Conservation (phyloP, 2,888 invertebrate species). For the Corythucha ciliata region DNA sequence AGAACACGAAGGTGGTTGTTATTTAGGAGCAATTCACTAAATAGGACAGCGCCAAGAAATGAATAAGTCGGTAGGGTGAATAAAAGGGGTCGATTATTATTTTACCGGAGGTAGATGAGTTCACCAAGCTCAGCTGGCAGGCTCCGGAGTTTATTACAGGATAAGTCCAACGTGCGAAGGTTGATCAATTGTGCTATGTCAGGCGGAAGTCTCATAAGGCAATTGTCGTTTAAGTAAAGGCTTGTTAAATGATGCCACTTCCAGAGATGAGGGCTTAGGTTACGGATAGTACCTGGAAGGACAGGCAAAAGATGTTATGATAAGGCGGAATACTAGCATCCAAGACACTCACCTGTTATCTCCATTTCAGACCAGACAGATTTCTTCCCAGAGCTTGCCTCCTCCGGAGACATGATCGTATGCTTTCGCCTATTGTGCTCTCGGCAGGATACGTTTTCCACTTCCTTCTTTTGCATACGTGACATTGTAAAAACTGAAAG, state of each 20-base stretch:
- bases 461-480: slow-evolving; percentile 73
- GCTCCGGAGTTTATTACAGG: slow-evolving; percentile 87
- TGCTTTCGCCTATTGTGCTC: slow-evolving; percentile 52
- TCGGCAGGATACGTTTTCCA: slow-evolving; percentile 68
- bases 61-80: not conserved
- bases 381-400: slow-evolving; percentile 84
- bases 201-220: slow-evolving; percentile 78
- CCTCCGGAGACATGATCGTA: slow-evolving; percentile 87
- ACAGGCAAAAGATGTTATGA: not conserved
- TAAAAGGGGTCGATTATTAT: not conserved
- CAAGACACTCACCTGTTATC: slow-evolving; percentile 58
- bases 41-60: slow-evolving; percentile 31
- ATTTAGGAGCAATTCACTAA: slow-evolving; percentile 84
- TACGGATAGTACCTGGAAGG: slow-evolving; percentile 78
- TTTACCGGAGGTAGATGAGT: slow-evolving; percentile 80
- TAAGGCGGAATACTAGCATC: not conserved
- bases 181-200: slow-evolving; percentile 79
- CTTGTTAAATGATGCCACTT: slow-evolving; percentile 85
- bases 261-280: slow-evolving; percentile 86
- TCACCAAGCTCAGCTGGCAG: slow-evolving; percentile 95
- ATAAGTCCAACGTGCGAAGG: slow-evolving; percentile 82
- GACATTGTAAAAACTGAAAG: slow-evolving; percentile 47
- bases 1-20: slow-evolving; percentile 88
- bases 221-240: slow-evolving; percentile 92
- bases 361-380: slow-evolving; percentile 87